A percentile compares a stretch with the other conserved stretches of the same genome.
Conservation (phyloP, 2,113 vertebrate genomes). For the Takifugu flavidus region DNA sequence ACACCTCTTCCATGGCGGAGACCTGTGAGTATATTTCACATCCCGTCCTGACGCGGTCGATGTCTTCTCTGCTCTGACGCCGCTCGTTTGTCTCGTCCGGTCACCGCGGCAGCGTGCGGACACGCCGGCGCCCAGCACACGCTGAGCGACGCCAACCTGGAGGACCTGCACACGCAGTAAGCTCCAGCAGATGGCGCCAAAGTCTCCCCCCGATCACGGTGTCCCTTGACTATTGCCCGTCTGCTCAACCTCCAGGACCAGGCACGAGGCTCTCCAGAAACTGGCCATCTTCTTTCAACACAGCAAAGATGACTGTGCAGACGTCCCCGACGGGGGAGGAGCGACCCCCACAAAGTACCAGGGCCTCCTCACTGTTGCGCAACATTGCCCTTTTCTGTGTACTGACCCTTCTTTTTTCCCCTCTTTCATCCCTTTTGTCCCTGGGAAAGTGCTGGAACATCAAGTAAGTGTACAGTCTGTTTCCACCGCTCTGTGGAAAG, state of each 20-base stretch:
- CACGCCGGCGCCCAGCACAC: conserved; percentile 40
- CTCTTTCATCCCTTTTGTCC: conserved; percentile 1
- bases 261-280: conserved; percentile 75
- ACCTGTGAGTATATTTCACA: conserved; percentile 60
- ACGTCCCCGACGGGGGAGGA: conserved; percentile 23
- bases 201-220: background rate
- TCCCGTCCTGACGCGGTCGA: conserved; percentile 1
- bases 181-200: conserved; percentile 13
- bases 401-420: background rate
- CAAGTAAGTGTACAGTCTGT: conserved; percentile 41
- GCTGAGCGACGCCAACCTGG: conserved; percentile 47
- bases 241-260: conserved; percentile 57
- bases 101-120: conserved; percentile 43
- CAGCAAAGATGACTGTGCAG: conserved; percentile 45
- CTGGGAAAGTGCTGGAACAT: conserved; percentile 41
- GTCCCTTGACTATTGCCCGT: background rate
- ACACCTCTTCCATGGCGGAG: conserved; percentile 48
- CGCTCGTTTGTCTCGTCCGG: conserved; percentile 4
- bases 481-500: conserved; percentile 3
- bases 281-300: conserved; percentile 76
- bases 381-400: background rate
- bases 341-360: conserved; percentile 53
- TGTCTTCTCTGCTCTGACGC: background rate
- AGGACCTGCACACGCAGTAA: conserved; percentile 70
- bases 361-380: background rate